Base-by-base conservation (phyloP, 2,113 vertebrate genomes). In the Poeciliopsis turrubarensis region DNA sequence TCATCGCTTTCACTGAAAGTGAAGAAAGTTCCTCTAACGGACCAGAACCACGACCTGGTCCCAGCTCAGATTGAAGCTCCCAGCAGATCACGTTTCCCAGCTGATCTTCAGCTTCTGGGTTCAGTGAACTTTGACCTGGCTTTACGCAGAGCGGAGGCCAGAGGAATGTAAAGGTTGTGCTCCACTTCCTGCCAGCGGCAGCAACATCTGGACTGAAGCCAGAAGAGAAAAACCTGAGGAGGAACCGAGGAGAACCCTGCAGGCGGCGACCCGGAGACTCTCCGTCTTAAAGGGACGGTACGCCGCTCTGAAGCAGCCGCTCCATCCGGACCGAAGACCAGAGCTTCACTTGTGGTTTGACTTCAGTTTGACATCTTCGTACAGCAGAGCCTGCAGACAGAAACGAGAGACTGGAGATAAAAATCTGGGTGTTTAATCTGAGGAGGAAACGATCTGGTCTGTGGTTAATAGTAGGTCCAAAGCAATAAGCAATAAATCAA, bases 371-470 rank as follows among this genome's bases (percentile, higher is more conserved):
- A 80, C 39, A 7, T 84, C 90, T 37, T 92, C 80, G 2, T 87
- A 90, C 51, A 92, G 22, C 37, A 83, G 75, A 57, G 89, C 77
- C 93, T 94, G 78, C 4, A 32, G 32, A 72, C 1, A 75, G 22
- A 71, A 14, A 79, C 9, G 14, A 25, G 17, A 64, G 11, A 25
- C 8, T 37, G 34, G 34, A 37, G 32, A 31, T 3, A 44, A 27
- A 3, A 37, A 41, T 44, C 32, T 34, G 32, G 7, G 32, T 9
- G 32, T 8, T 34, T 34, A 34, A 34, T 34, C 27, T 30, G n/a
- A 13, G 26, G 2, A 61, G 32, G 32, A 34, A 34, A 34, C 30
- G 4, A 31, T 31, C 30, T 31, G 30, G 29, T 29, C 29, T 29
- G 29, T 29, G 29, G 30, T 31, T 31, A 31, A 31, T 31, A 31